Evolutionary conservation across 2,797 vertebrate genomes (phyloP).

Genomic region (Myripristis murdjan): DNA sequence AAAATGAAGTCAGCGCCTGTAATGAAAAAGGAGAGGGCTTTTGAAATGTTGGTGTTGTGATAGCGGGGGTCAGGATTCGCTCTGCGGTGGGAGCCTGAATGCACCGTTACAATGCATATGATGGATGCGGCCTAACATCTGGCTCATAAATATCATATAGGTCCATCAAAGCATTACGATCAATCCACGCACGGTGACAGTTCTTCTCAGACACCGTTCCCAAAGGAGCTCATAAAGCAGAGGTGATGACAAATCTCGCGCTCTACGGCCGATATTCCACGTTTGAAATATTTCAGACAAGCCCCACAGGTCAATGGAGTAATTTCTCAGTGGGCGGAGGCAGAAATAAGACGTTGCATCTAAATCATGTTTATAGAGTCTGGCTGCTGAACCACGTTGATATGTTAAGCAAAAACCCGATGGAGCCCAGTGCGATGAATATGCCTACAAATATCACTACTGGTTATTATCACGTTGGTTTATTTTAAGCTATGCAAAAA

Average conservation of each 20-base stretch:
- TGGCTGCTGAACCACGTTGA: conserved; percentile 18
- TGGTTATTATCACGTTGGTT: conserved; percentile 20
- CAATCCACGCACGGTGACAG: conserved; percentile 40
- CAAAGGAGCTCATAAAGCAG: conserved; percentile 60
- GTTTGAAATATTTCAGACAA: conserved; percentile 45
- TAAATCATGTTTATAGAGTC: conserved; percentile 50
- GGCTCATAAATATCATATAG: conserved; percentile 64
- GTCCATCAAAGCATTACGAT: conserved; percentile 65
- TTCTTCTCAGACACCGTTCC: conserved; percentile 17
- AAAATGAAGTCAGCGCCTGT: conserved; percentile 28
- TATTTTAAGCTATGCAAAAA: conserved; percentile 8
- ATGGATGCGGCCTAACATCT: conserved; percentile 49
- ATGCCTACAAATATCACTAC: conserved; percentile 13
- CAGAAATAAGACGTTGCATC: conserved; percentile 36
- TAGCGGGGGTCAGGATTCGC: conserved; percentile 18
- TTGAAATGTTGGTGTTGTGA: conserved; percentile 43
- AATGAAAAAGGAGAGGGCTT: conserved; percentile 10
- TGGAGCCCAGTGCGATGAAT: background rate
- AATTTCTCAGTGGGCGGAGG: conserved; percentile 46
- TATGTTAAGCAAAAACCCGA: conserved; percentile 27
- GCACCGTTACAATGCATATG: conserved; percentile 23
- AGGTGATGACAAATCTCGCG: conserved; percentile 56
- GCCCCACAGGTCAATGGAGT: conserved; percentile 44
- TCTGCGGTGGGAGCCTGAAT: conserved; percentile 22
- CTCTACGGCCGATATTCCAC: conserved; percentile 44